Percentiles rank a stretch among this genome's conserved stretches.
phyloP scores from a whole-genome alignment of 2,888 invertebrate genomes.

The Synanthedon tipuliformis region DNA sequence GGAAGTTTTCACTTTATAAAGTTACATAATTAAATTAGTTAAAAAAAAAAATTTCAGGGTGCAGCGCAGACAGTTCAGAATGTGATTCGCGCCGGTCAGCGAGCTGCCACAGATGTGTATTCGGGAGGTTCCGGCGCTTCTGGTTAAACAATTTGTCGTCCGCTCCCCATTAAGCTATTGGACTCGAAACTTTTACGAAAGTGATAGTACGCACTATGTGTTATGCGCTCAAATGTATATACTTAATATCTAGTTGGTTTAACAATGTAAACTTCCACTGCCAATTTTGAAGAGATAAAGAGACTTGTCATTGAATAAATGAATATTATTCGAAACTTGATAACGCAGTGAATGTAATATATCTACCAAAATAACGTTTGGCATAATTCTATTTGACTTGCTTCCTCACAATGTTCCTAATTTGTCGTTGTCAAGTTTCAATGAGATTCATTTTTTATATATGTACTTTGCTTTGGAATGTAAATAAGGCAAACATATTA shows the following conservation, averaged over 20 bases:
- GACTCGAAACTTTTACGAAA: slow-evolving; percentile 61
- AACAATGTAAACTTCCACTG: not conserved
- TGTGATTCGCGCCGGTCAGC: slow-evolving; percentile 71
- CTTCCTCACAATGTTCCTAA: too few species aligned
- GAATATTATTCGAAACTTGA: too few species aligned
- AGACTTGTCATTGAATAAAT: not conserved
- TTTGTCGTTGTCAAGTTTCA: too few species aligned
- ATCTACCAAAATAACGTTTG: too few species aligned
- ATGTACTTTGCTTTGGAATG: too few species aligned
- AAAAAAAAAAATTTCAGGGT: slow-evolving; percentile 64
- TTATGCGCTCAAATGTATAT: slow-evolving; percentile 56
- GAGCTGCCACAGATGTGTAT: slow-evolving; percentile 61
- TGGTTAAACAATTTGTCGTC: slow-evolving; percentile 18
- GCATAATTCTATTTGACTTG: too few species aligned
- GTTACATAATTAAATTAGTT: too few species aligned
- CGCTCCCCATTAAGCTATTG: slow-evolving; percentile 11
- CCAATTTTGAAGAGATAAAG: not conserved
- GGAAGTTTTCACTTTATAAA: too few species aligned
- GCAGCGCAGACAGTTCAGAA: slow-evolving; percentile 79
- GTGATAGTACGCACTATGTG: slow-evolving; percentile 67
- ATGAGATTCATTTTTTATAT: too few species aligned
- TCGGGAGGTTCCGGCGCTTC: slow-evolving; percentile 55
- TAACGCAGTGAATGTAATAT: too few species aligned
- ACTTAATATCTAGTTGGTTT: slow-evolving; percentile 16
- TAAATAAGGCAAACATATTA: too few species aligned